phyloP scores from a whole-genome alignment of 2,113 vertebrate species.

The Ictalurus punctatus region DNA sequence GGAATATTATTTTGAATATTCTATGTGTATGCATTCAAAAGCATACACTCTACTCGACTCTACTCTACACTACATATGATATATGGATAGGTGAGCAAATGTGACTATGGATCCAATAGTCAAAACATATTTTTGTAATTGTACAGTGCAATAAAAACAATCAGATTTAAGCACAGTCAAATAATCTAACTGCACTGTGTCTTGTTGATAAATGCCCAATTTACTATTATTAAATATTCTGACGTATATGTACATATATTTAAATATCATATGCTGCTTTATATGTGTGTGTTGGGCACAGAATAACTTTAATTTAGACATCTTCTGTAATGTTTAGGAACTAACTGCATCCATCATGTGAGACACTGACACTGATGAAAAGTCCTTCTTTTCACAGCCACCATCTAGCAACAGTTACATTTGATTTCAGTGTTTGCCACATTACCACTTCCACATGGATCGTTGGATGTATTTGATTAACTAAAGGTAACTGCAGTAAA shows the following conservation, averaged over 20 bases:
- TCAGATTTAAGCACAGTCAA: not conserved
- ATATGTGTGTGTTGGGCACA: not conserved
- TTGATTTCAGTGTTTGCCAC: constrained; percentile 10
- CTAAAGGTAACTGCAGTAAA: constrained; percentile 9
- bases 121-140: not conserved
- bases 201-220: not conserved
- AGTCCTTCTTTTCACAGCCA: not conserved
- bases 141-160: not conserved
- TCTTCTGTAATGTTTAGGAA: not conserved
- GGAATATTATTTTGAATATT: not conserved
- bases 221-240: no score
- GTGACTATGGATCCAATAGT: not conserved
- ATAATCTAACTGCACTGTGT: not conserved
- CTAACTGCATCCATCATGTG: not conserved
- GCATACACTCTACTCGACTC: not conserved
- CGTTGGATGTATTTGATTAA: constrained; percentile 13
- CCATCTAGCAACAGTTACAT: not conserved
- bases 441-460: constrained; percentile 40
- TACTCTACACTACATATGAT: not conserved
- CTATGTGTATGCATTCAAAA: not conserved
- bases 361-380: not conserved
- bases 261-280: not conserved
- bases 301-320: not conserved
- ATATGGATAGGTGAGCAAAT: not conserved
- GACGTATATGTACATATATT: no score